Evolutionary conservation across 2,888 invertebrate genomes (phyloP).

Genomic region (Erebia aethiops): DNA sequence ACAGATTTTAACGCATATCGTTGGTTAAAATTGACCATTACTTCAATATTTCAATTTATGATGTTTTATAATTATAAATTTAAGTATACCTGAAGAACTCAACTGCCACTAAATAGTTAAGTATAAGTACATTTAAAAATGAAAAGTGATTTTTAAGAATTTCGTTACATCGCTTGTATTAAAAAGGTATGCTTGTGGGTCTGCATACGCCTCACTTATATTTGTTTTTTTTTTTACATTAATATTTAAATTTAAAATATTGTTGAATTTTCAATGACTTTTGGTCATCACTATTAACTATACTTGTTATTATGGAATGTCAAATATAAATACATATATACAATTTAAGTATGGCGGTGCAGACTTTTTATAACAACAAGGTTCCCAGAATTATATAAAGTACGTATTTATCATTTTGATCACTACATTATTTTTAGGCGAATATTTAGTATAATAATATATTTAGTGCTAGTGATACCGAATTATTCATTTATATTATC

Average conservation of each 20-base stretch:
- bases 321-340: neutral
- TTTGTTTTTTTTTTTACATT: neutral
- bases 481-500: too few species aligned
- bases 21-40: neutral
- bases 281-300: neutral
- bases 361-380: neutral
- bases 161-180: constrained; percentile 13
- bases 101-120: constrained; percentile 15
- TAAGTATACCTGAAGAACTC: neutral
- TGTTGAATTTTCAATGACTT: neutral
- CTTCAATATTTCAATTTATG: neutral
- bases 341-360: neutral
- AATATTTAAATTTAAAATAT: neutral
- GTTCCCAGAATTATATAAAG: too few species aligned
- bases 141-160: constrained; percentile 18
- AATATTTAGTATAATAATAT: too few species aligned
- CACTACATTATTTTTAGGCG: too few species aligned
- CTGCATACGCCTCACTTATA: neutral
- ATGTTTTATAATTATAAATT: too few species aligned
- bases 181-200: constrained; percentile 8
- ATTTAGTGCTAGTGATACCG: too few species aligned
- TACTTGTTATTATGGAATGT: neutral
- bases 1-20: neutral
- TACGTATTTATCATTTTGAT: too few species aligned
- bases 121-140: neutral